Conservation (phyloP, 1,140 invertebrate species). For the Colletes gigas region DNA sequence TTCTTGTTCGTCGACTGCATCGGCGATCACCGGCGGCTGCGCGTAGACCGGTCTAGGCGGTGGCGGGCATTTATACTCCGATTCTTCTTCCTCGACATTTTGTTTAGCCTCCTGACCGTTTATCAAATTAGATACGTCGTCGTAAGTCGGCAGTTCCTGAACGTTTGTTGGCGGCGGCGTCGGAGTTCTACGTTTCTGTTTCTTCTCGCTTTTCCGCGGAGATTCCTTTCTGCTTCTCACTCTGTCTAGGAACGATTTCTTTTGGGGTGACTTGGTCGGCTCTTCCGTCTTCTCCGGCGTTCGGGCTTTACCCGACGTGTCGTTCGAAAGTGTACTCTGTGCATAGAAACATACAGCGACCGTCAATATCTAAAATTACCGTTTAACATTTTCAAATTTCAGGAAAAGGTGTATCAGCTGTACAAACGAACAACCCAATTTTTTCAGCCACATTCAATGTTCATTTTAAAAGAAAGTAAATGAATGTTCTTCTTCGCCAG, state of each 20-base stretch:
- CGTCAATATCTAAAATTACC: not conserved
- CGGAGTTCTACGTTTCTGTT: constrained; percentile 10
- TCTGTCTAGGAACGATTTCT: constrained; percentile 65
- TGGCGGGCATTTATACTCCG: constrained; percentile 66
- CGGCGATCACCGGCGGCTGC: constrained; percentile 25
- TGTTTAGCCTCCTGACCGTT: constrained; percentile 1
- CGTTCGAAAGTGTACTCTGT: constrained; percentile 17
- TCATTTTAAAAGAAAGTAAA: no score
- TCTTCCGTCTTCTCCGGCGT: not conserved
- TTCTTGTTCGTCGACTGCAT: constrained; percentile 28
- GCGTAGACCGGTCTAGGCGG: constrained; percentile 64
- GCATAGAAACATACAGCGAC: not conserved
- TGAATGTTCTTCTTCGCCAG: no score
- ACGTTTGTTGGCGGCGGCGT: no score
- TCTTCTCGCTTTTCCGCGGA: constrained; percentile 55
- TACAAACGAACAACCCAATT: no score
- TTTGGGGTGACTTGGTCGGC: constrained; percentile 53
- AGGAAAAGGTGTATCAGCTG: no score
- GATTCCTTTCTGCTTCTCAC: constrained; percentile 62
- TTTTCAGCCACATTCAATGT: no score
- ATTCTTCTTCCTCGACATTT: constrained; percentile 17
- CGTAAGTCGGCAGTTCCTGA: constrained; percentile 55
- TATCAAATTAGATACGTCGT: constrained; percentile 53
- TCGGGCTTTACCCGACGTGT: constrained; percentile 5
- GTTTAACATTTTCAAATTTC: no score